Percentiles rank a stretch among this genome's conserved stretches.
Evolutionary conservation across 1,140 invertebrate species (phyloP).

Genomic region (Lucilia cuprina): DNA sequence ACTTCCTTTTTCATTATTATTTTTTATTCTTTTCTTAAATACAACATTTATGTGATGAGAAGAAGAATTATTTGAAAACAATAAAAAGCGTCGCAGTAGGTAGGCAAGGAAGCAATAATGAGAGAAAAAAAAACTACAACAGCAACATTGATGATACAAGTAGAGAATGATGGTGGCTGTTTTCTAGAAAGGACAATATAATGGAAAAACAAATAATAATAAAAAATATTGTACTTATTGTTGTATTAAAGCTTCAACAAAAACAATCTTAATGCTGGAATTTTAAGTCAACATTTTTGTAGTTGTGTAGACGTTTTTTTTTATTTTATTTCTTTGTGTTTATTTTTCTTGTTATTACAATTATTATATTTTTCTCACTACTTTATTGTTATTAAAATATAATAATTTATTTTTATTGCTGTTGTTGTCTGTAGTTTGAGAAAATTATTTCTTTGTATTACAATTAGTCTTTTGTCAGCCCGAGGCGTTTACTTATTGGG

Average conservation of each 20-base stretch:
- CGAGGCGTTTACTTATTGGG: neutral
- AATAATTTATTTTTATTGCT: neutral
- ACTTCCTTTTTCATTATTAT: neutral
- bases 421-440: neutral
- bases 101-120: neutral
- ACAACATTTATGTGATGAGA: neutral
- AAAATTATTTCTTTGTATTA: neutral
- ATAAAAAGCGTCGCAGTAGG: neutral
- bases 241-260: neutral
- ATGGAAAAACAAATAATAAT: neutral
- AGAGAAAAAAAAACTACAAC: neutral
- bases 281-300: neutral
- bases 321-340: neutral
- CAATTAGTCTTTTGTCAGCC: neutral
- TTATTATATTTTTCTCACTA: neutral
- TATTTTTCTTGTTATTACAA: neutral
- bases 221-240: neutral
- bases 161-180: neutral
- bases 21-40: neutral
- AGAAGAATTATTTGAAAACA: neutral
- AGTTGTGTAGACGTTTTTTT: neutral
- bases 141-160: neutral
- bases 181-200: neutral
- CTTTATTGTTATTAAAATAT: slow-evolving; percentile 2
- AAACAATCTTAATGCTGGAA: neutral